phyloP scores from a whole-genome alignment of 1,140 invertebrate species.

The Calliopsis andreniformis region DNA sequence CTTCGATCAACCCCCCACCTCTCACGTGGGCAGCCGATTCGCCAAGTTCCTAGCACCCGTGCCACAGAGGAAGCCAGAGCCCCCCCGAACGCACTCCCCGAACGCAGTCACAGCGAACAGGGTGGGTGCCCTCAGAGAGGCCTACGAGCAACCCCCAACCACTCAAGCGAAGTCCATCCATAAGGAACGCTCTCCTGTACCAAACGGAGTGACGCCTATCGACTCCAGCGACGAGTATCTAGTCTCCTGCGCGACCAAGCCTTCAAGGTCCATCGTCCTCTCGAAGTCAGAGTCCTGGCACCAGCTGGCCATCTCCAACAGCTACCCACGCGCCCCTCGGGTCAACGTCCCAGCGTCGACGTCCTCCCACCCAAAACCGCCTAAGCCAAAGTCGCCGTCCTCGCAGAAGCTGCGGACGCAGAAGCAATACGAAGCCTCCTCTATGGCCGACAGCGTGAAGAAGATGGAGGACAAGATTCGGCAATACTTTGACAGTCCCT shows the following conservation, averaged over 20 bases:
- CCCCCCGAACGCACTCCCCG: slow-evolving; percentile 26
- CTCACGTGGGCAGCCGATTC: slow-evolving; percentile 1
- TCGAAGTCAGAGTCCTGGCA: slow-evolving; percentile 92
- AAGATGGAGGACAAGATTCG: slow-evolving; percentile 90
- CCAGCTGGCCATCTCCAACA: slow-evolving; percentile 80
- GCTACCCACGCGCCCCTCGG: slow-evolving; percentile 63
- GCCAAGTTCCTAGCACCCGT: slow-evolving; percentile 11
- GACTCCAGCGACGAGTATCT: slow-evolving; percentile 79
- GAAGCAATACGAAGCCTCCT: slow-evolving; percentile 89
- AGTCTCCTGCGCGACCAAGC: slow-evolving; percentile 72
- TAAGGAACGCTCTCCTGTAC: slow-evolving; percentile 58
- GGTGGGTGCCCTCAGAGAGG: slow-evolving; percentile 49
- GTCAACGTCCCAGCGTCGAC: background rate
- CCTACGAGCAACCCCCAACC: slow-evolving; percentile 47
- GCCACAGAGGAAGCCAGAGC: slow-evolving; percentile 28
- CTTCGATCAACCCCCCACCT: slow-evolving; percentile 15
- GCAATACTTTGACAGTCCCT: slow-evolving; percentile 85
- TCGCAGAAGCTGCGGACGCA: slow-evolving; percentile 85
- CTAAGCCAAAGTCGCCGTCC: slow-evolving; percentile 88
- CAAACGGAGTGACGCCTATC: slow-evolving; percentile 59
- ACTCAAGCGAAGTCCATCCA: slow-evolving; percentile 15
- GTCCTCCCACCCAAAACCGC: slow-evolving; percentile 77
- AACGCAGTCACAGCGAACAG: slow-evolving; percentile 53
- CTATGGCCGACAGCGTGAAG: slow-evolving; percentile 86
- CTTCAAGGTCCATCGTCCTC: slow-evolving; percentile 80